Base-by-base conservation (phyloP, 2,113 vertebrate species). In the Mixornis gularis region DNA sequence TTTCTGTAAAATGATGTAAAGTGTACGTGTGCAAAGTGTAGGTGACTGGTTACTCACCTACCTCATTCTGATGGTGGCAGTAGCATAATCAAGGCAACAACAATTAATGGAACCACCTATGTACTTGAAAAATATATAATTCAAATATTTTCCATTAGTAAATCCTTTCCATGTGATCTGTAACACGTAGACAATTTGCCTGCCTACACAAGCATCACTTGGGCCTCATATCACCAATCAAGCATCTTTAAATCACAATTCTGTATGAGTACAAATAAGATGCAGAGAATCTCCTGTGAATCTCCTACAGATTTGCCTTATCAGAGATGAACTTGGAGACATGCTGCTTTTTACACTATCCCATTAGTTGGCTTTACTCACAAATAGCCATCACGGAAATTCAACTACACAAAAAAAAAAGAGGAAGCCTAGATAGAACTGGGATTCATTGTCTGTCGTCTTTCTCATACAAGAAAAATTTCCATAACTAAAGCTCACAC, bases 211-310 rank as follows among this genome's bases (percentile, higher is more conserved):
- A 73, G 79, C 48, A 92, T 86, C 93, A 96, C 77, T 85, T 95
- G 64, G 82, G 83, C 87, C 63, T 96, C 79, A 40, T 74, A 85
- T 95, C 38, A 93, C 89, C 59, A 87, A 79, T 91, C 72, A 93
- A 34, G 64, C 25, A 27, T 79, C 79, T 87, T 96, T 91, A 94
- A 96, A 95, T 92, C 88, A 95, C 55, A 38, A 49, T 88, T 92
- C 72, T 95, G 40, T 89, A 90, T 55, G 48, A 70, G 10, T 20
- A 90, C 41, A 40, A 86, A 87, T 76, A 94, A 81, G 62, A 71
- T 53, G 25, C 41, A 49, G 44, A 95, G 90, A 93, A 69, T 78
- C 49, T 87, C 85, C 74, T 84, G 92, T 22, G 25, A 41, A 66
- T 32, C 29, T 96, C 70, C 71, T 82, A 86, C 10, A 77, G 72